Evolutionary conservation across 2,113 vertebrate species (phyloP).

Genomic region (Grammomys surdaster): DNA sequence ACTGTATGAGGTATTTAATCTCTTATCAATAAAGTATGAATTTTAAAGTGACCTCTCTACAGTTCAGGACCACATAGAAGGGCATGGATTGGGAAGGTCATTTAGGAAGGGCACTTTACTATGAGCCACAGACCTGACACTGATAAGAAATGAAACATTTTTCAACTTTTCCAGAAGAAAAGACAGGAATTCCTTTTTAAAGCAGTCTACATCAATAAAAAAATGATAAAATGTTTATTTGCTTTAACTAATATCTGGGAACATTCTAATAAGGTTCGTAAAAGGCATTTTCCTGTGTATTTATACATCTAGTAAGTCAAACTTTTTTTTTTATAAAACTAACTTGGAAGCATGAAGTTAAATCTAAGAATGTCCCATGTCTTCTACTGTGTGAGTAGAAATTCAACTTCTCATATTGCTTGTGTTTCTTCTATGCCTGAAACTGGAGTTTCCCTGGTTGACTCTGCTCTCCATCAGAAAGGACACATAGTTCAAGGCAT

Average conservation of each 20-base stretch:
- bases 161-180: background rate
- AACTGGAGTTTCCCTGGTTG: background rate
- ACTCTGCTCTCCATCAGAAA: background rate
- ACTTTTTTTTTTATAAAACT: background rate
- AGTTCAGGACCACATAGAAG: background rate
- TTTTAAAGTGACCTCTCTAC: background rate
- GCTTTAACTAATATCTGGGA: background rate
- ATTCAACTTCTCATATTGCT: background rate
- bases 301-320: background rate
- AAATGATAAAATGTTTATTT: background rate
- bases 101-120: background rate
- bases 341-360: background rate
- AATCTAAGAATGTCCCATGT: background rate
- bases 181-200: background rate
- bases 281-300: background rate
- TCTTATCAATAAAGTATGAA: background rate
- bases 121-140: background rate
- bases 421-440: background rate
- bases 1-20: background rate
- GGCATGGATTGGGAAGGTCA: background rate
- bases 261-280: background rate
- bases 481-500: rapidly evolving
- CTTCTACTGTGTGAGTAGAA: rapidly evolving
- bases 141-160: background rate
- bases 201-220: background rate